Evolutionary conservation across 2,113 vertebrate genomes (phyloP), one percentile per base, ranked within the genome.

Genomic region (Aegithalos caudatus): DNA sequence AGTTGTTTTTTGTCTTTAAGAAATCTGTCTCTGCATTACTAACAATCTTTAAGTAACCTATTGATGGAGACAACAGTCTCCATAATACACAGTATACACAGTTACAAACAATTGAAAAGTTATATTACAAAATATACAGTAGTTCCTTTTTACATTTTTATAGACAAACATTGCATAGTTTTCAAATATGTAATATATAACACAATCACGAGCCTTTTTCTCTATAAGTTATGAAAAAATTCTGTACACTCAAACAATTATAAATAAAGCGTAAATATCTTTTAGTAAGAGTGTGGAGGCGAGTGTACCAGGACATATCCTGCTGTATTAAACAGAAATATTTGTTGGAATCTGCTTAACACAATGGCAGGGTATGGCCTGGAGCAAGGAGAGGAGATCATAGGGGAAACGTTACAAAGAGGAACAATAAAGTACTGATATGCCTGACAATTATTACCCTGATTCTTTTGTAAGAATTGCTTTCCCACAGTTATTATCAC

Each of bases 91-190:
- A 83, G 66, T 77, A 79, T 92, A 92, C 93, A 94, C 78, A 84
- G 54, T 91, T 94, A 89, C 74, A 72, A 96, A 92, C 54, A n/a
- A 57, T n/a, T 73, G 53, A 89, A 94, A 95, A 97, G 88, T 58
- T 95, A 91, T 78, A 89, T 97, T 89, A 97, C 90, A 97, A 97
- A 97, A 98, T 97, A 95, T 95, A 97, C 97, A 97, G 45, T 58
- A 57, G 81, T 88, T 88, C 21, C 66, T 91, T 96, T 95, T 94
- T 96, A 96, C 92, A 95, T 92, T 94, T 96, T 89, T 94, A 70
- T 88, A 94, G 94, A 92, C 90, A 95, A 97, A 95, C 86, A 74
- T 78, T 82, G 94, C 91, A 92, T 95, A 78, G 70, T 95, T 97
- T 95, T 92, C 90, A 94, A 96, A 94, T 76, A 92, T 27, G 48